These are phyloP conservation scores for Barbus barbus DNA, from an alignment of 2,113 vertebrate species.

Conservation along the genomic window DNA sequence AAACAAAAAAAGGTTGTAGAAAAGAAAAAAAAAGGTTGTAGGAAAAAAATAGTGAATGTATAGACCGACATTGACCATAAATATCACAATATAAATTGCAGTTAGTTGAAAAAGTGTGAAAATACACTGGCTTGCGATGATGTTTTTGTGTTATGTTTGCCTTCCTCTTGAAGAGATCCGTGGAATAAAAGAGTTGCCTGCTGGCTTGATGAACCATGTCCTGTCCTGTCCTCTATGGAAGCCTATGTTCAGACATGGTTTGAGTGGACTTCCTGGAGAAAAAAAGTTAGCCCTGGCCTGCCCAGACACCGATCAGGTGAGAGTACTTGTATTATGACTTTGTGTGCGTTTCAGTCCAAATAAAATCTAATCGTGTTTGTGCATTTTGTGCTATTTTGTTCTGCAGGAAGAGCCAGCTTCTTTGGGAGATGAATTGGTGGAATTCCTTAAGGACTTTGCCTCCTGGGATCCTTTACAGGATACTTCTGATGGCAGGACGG, in stretches of 20 bases:
- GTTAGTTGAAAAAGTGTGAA: too few relatives aligned
- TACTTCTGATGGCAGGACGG: slow-evolving; percentile 79
- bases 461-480: slow-evolving; percentile 89
- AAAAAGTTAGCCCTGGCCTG: not conserved
- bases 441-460: slow-evolving; percentile 88
- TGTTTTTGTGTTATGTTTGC: not conserved
- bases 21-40: not conserved
- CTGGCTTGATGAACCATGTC: slow-evolving; percentile 82
- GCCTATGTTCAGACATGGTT: slow-evolving; percentile 88
- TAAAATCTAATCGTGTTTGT: not conserved
- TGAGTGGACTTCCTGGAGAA: slow-evolving; percentile 68
- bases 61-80: not conserved
- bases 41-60: too few relatives aligned
- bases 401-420: slow-evolving; percentile 73
- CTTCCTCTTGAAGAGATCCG: slow-evolving; percentile 75
- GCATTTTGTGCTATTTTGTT: slow-evolving; percentile 1
- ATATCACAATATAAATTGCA: not conserved
- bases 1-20: not conserved
- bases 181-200: slow-evolving; percentile 78
- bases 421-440: slow-evolving; percentile 71
- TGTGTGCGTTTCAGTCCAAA: not conserved
- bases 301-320: slow-evolving; percentile 58
- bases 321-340: not conserved
- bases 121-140: not conserved
- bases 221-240: slow-evolving; percentile 92